phyloP scores from a whole-genome alignment of 2,888 invertebrate species.

The Acrobasis consociella region DNA sequence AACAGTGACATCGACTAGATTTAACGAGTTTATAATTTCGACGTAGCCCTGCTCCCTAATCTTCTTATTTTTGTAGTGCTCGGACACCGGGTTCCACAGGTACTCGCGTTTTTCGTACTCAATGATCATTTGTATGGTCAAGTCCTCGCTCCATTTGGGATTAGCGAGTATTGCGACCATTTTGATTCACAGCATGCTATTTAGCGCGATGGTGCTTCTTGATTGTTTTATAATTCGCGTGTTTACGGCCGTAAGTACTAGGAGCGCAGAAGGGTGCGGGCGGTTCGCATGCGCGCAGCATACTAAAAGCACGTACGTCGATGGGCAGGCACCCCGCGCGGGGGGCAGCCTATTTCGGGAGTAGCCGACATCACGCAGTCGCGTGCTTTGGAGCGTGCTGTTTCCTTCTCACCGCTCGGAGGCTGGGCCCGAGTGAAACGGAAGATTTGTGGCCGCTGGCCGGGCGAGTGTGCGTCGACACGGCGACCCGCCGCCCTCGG shows the following conservation, averaged over 20 bases:
- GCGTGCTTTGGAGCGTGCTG: slow-evolving; percentile 82
- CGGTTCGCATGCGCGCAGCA: slow-evolving; percentile 83
- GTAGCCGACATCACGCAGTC: slow-evolving; percentile 80
- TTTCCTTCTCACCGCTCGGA: slow-evolving; percentile 75
- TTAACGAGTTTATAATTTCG: slow-evolving; percentile 75
- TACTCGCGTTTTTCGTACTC: slow-evolving; percentile 79
- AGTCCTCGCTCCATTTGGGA: slow-evolving; percentile 80
- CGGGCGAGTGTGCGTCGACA: slow-evolving; percentile 35
- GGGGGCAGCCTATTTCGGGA: slow-evolving; percentile 80
- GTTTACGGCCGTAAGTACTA: slow-evolving; percentile 55
- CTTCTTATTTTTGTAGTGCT: slow-evolving; percentile 79
- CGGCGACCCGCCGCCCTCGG: slow-evolving; percentile 26
- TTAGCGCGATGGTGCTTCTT: slow-evolving; percentile 34
- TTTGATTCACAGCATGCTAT: slow-evolving; percentile 64
- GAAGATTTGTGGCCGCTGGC: slow-evolving; percentile 77
- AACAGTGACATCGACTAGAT: slow-evolving; percentile 74
- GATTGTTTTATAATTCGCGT: slow-evolving; percentile 55
- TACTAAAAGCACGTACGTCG: slow-evolving; percentile 84
- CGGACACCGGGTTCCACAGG: slow-evolving; percentile 78
- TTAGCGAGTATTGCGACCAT: slow-evolving; percentile 79
- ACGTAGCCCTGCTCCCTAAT: slow-evolving; percentile 77
- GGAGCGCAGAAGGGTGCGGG: slow-evolving; percentile 80
- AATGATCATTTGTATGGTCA: slow-evolving; percentile 78
- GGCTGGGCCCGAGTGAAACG: slow-evolving; percentile 80
- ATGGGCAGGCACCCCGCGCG: slow-evolving; percentile 72